Base-by-base conservation (phyloP, 1,140 invertebrate genomes). In the Uloborus diversus region DNA sequence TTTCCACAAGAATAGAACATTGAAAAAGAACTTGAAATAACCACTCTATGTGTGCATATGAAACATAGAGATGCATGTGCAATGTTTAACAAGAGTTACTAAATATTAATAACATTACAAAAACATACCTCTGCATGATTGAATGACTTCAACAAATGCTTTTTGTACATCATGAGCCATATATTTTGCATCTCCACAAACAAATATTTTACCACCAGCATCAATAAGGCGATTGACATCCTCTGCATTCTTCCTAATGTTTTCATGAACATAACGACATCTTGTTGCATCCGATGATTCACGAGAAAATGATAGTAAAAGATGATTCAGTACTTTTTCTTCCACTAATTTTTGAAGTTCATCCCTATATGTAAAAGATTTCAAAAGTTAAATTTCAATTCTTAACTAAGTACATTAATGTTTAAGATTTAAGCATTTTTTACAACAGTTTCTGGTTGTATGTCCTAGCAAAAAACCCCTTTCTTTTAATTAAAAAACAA, bases 131-230 rank as follows among this genome's bases (percentile, higher is more conserved):
- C 17, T 27, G 23, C 2, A 28, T 23, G 11, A 4, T 30, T 42
- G 51, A 11, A 79, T 83, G 80, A 90, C 88, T 23, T 88, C 81
- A n/a, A 86, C 82, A 4, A 95, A 85, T 1, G 88, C 86, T 25
- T 90, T 88, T 75, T 88, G 88, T 1, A 95, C 91, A 85, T 91
- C 89, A 81, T 90, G 90, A 0, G 91, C 90, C 89, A 95, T 93
- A 75, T 89, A 89, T 79, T 91, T 92, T 17, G 91, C 89, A 88
- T 94, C 93, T 13, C 93, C 93, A 86, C 94, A 94, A 4, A 95
- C 86, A 85, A 90, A 94, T n/a, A 96, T 85, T 32, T 85, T 85
- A 4, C 90, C 91, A 59, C 82, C 86, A 81, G 91, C 84, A 14
- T 91, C 83, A 9, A 94, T 84, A 51, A 91, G 85, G 9, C 89